phyloP scores from a whole-genome alignment of 92 coral and sea anemone genomes.

The Siderastrea radians region DNA sequence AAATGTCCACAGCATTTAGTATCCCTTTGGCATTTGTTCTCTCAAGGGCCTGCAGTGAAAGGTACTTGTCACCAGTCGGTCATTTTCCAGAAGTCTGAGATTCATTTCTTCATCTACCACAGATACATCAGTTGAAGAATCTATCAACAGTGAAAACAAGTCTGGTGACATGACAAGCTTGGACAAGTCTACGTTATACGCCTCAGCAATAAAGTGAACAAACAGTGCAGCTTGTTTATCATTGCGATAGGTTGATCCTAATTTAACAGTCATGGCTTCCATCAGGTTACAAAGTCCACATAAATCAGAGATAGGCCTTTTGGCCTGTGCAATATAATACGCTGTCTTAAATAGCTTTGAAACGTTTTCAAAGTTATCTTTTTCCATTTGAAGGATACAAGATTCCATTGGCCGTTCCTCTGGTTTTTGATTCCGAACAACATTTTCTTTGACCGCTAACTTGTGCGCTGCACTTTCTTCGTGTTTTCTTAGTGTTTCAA shows the following conservation, averaged over 20 bases:
- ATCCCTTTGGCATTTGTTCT: conserved; percentile 48
- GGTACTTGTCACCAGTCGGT: conserved; percentile 51
- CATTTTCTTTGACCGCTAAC: no score
- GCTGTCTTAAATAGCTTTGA: conserved; percentile 58
- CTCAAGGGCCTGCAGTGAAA: conserved; percentile 50
- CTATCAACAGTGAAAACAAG: conserved; percentile 50
- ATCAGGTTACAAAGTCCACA: conserved; percentile 49
- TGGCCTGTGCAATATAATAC: conserved; percentile 61
- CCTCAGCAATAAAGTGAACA: conserved; percentile 50
- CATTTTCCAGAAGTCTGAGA: conserved; percentile 51
- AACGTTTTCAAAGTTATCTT: conserved; percentile 53
- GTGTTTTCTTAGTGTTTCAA: no score
- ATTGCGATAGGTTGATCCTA: conserved; percentile 62
- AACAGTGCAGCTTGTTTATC: conserved; percentile 63
- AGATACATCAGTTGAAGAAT: conserved; percentile 61
- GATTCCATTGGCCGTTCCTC: no score
- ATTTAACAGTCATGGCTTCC: conserved; percentile 47
- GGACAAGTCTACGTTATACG: conserved; percentile 38
- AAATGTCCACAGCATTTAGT: not conserved
- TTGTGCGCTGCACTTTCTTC: no score
- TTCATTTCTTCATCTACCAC: conserved; percentile 53
- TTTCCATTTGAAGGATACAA: conserved; percentile 11
- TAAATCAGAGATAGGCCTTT: conserved; percentile 57
- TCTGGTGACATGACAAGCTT: conserved; percentile 42
- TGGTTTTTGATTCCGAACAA: no score